Percentiles rank a stretch among this genome's conserved stretches.
Evolutionary conservation across 2,797 vertebrate genomes (phyloP).

Genomic region (Cryptoprocta ferox): DNA sequence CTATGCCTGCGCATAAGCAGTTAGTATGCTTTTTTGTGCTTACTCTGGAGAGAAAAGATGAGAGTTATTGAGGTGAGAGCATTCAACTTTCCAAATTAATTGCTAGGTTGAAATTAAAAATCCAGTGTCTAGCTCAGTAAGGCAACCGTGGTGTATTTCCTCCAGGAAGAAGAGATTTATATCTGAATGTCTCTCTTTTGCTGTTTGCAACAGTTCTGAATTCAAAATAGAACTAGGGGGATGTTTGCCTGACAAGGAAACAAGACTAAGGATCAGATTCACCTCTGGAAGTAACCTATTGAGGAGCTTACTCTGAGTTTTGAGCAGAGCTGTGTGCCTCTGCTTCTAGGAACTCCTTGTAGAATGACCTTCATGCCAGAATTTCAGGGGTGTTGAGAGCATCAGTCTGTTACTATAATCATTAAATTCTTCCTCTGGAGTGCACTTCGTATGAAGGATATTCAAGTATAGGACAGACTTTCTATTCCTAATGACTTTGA

Average conservation of each 20-base stretch:
- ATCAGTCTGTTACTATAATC: slow-evolving; percentile 78
- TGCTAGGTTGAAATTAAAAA: slow-evolving; percentile 40
- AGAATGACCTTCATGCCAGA: slow-evolving; percentile 72
- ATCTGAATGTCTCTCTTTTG: neutral
- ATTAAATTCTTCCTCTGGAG: slow-evolving; percentile 84
- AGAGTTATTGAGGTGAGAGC: neutral
- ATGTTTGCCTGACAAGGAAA: slow-evolving; percentile 27
- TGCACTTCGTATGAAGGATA: slow-evolving; percentile 83
- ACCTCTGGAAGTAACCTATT: neutral
- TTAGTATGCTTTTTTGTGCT: neutral
- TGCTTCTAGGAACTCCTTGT: slow-evolving; percentile 65
- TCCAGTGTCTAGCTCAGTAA: neutral
- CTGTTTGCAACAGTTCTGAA: slow-evolving; percentile 17
- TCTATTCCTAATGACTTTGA: slow-evolving; percentile 82
- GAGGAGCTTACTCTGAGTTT: slow-evolving; percentile 15
- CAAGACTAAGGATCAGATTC: slow-evolving; percentile 32
- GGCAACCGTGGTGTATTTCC: neutral
- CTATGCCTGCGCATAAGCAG: too few species aligned
- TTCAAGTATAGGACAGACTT: slow-evolving; percentile 78
- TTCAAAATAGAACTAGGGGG: slow-evolving; percentile 44
- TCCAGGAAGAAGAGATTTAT: neutral
- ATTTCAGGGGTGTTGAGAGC: slow-evolving; percentile 72
- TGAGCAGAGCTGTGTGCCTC: slow-evolving; percentile 26
- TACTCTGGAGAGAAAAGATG: neutral
- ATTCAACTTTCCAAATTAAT: neutral